Base-by-base conservation (phyloP, 2,113 vertebrate species). In the Mormyrus lacerda region DNA sequence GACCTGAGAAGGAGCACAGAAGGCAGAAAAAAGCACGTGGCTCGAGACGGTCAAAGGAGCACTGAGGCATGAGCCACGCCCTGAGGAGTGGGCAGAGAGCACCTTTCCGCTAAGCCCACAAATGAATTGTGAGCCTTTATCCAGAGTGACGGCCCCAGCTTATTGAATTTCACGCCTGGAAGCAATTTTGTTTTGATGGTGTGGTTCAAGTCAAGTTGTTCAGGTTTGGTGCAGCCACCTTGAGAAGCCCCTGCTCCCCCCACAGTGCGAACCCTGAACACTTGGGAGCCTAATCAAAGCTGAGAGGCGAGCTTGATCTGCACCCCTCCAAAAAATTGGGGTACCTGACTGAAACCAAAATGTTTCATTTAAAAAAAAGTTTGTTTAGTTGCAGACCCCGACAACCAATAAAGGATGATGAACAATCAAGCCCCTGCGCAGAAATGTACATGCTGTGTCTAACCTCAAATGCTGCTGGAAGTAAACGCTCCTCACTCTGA, bases 1-100 rank as follows among this genome's bases (percentile, higher is more conserved):
- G 24, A 51, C 91, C 92, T 92, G 90, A n/a, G 27, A 13, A 9
- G 73, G 69, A 51, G 35, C n/a, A 84, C 8, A 48, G 47, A 89
- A 61, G 19, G n/a, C 39, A 35, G 3, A 21, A 7, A 82, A 31
- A 31, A 39, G 48, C 11, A 47, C 13, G 15, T 1, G 35, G 31
- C 15, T 76, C 87, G 82, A 85, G 17, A 10, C 2, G 6, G 17
- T 2, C 44, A 6, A 82, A 15, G 27, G 50, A 21, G 83, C 19
- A 19, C 21, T 3, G 3, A 85, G 39, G 15, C 69, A 13, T 1
- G 3, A 73, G n/a, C 51, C 65, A 27, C 44, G 6, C 35, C 3
- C 19, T 10, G 17, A 83, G 35, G 31, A 47, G 17, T 3, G 15
- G 35, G 3, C 7, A 3, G 15, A 21, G 79, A 11, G 19, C 31